These are phyloP conservation scores for Himalopsyche phryganea DNA, from an alignment of 1,140 invertebrate genomes.

Conservation along the genomic window DNA sequence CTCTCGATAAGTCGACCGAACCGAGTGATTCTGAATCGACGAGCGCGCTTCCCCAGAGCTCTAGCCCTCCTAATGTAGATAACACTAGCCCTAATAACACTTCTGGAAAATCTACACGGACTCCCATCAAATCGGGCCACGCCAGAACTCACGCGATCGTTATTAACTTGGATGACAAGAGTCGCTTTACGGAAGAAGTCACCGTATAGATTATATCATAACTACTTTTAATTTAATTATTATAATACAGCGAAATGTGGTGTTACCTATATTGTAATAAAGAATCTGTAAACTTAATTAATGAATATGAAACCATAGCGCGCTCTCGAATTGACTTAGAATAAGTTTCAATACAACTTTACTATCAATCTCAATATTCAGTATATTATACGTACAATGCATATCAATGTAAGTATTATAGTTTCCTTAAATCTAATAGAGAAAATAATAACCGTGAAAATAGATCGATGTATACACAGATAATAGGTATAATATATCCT, in stretches of 20 bases:
- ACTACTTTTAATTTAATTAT: background rate
- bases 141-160: conserved; percentile 69
- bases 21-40: conserved; percentile 44
- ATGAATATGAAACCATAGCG: background rate
- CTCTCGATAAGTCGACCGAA: conserved; percentile 42
- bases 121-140: conserved; percentile 59
- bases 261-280: background rate
- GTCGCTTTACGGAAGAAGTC: conserved; percentile 74
- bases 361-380: no score
- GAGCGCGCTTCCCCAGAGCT: conserved; percentile 27
- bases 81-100: conserved; percentile 24
- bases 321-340: background rate
- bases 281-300: background rate
- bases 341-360: background rate
- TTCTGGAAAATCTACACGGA: conserved; percentile 18
- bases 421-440: background rate
- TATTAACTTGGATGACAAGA: conserved; percentile 76
- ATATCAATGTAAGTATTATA: conserved; percentile 3
- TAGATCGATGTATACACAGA: no score
- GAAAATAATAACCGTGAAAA: background rate
- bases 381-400: conserved; percentile 5
- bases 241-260: background rate
- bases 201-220: conserved; percentile 57
- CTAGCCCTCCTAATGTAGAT: conserved; percentile 6
- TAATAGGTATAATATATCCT: no score